A percentile compares a stretch with the other conserved stretches of the same genome.
phyloP scores from a whole-genome alignment of 1,140 invertebrate species.

The Neomicropteryx cornuta region DNA sequence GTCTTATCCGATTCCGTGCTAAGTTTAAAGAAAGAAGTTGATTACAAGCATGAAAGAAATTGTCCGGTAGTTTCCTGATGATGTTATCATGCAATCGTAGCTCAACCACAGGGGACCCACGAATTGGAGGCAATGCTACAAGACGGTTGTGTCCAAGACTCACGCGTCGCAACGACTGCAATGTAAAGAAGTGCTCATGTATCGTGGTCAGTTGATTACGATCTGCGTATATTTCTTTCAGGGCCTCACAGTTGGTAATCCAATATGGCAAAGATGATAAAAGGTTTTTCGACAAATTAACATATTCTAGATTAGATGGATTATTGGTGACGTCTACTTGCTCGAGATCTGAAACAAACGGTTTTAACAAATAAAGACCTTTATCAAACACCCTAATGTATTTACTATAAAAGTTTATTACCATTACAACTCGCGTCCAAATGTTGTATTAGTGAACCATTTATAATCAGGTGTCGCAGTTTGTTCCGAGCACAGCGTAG shows the following conservation, averaged over 20 bases:
- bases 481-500: constrained; percentile 52
- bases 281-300: constrained; percentile 70
- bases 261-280: constrained; percentile 64
- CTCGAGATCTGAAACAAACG: constrained; percentile 49
- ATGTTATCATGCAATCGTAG: constrained; percentile 68
- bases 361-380: constrained; percentile 8
- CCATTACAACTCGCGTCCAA: no score
- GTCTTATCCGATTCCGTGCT: constrained; percentile 62
- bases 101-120: constrained; percentile 55
- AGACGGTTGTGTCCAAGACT: constrained; percentile 68
- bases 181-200: constrained; percentile 59
- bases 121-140: constrained; percentile 54
- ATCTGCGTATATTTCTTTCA: constrained; percentile 60
- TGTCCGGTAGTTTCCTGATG: constrained; percentile 57
- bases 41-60: constrained; percentile 61
- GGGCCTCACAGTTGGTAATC: constrained; percentile 60
- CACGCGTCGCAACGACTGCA: no score
- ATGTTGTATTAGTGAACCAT: constrained; percentile 30
- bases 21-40: constrained; percentile 63
- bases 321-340: no score
- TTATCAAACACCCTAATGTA: constrained; percentile 2
- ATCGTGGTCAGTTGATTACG: constrained; percentile 60
- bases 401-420: background rate
- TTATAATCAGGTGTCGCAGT: constrained; percentile 48
- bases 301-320: constrained; percentile 55